Base-by-base conservation (phyloP, 2,113 vertebrate genomes). In the Tamias sibiricus region DNA sequence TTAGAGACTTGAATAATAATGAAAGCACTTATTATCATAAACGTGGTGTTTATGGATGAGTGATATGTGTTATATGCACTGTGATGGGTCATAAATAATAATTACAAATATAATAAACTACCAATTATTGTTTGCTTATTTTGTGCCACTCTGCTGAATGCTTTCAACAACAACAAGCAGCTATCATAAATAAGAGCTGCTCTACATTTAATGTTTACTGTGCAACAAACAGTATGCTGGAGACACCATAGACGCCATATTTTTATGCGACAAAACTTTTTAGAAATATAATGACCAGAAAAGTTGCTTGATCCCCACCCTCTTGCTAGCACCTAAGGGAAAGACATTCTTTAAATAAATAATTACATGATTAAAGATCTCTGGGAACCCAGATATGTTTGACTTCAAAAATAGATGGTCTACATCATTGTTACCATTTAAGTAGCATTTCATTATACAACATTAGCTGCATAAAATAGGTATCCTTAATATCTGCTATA, bases 51-150 rank as follows among this genome's bases (percentile, higher is more conserved):
- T 90, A 76, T 49, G 49, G 75, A 54, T 79, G 75, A 95, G 10
- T 42, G 90, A 59, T 71, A 75, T 26, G 81, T 92, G 90, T 87
- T 71, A 92, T 49, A 30, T n/a, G 40, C 62, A 22, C 82, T 14
- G 74, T 79, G 92, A 93, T 6, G 2, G 77, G 62, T 84, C 42
- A 17, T 54, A 92, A 90, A 54, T 91, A 95, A 77, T 95, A 87
- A 96, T 93, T 90, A 76, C 35, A 96, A 95, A 81, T 76, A 82
- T 77, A 85, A 69, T 76, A 91, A 96, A 77, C 85, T 75, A 75
- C 84, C 85, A 88, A 79, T 96, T 88, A 96, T 35, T 83, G 66
- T 86, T 89, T 92, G 80, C 76, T 92, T 82, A 69, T 94, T 77
- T 81, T 72, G 85, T 94, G 72, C 72, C 88, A 52, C 66, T 87